These are phyloP conservation scores for Leptopilina boulardi DNA, from an alignment of 1,140 invertebrate genomes.

Conservation along the genomic window DNA sequence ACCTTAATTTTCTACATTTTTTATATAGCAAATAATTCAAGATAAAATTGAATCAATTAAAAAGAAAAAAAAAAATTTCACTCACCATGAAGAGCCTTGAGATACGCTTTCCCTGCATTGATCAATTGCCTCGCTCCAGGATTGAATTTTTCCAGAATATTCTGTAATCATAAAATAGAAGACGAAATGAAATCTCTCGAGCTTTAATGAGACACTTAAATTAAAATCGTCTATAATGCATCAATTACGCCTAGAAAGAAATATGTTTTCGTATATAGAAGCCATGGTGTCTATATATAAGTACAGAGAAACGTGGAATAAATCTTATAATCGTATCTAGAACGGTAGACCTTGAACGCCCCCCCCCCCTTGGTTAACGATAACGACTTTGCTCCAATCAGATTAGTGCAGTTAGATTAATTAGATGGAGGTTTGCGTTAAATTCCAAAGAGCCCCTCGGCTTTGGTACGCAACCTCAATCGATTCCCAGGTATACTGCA, in stretches of 20 bases:
- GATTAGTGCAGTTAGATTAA: conserved; percentile 58
- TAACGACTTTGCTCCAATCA: conserved; percentile 54
- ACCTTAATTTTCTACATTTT: too few relatives aligned
- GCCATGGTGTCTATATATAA: background rate
- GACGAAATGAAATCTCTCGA: conserved; percentile 20
- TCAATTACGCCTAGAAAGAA: conserved; percentile 18
- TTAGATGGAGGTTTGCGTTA: conserved; percentile 50
- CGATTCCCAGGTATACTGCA: conserved; percentile 12
- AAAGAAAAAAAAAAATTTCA: too few relatives aligned
- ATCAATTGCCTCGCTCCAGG: conserved; percentile 93
- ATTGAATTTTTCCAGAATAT: conserved; percentile 96
- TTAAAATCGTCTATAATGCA: conserved; percentile 17
- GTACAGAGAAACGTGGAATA: background rate
- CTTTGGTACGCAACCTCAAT: conserved; percentile 38
- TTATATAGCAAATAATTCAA: conserved; percentile 11
- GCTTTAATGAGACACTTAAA: conserved; percentile 32
- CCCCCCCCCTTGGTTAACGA: conserved; percentile 49
- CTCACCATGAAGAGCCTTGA: conserved; percentile 95
- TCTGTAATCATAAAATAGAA: conserved; percentile 82
- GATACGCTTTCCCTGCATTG: conserved; percentile 92
- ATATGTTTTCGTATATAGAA: background rate
- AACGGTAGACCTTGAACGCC: conserved; percentile 49
- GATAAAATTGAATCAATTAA: conserved; percentile 44
- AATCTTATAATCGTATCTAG: conserved; percentile 47
- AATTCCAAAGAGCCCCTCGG: conserved; percentile 47